phyloP scores from a whole-genome alignment of 30 jellyfish, hydroid and myxozoan species.

The Turritopsis dohrnii region DNA sequence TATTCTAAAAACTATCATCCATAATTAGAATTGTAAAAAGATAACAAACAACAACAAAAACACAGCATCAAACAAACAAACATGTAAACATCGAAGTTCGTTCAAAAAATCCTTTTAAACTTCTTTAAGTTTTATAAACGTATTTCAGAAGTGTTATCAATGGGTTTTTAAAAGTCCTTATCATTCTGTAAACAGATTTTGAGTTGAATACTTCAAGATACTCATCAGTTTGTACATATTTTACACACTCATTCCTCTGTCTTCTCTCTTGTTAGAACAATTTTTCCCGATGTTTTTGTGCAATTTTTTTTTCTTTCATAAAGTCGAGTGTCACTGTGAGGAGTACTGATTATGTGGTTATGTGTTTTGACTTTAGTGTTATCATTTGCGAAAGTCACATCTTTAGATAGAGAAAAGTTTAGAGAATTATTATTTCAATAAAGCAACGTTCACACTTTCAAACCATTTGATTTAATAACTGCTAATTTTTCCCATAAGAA shows the following conservation, averaged over 20 bases:
- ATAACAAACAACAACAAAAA: neutral
- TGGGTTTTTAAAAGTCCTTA: neutral
- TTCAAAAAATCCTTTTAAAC: neutral
- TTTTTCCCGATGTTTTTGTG: neutral
- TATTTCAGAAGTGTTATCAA: neutral
- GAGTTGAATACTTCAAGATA: neutral
- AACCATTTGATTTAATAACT: too few species aligned
- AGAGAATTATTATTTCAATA: neutral
- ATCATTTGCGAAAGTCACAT: neutral
- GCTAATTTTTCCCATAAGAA: too few species aligned
- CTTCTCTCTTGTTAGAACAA: too few species aligned
- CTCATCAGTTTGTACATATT: neutral
- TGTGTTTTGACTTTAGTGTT: neutral
- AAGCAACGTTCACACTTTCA: too few species aligned
- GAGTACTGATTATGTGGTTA: neutral
- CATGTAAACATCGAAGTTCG: neutral
- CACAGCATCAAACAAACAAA: neutral
- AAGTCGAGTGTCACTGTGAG: neutral
- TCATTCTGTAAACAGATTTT: neutral
- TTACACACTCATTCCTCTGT: too few species aligned
- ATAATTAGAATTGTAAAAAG: too few species aligned
- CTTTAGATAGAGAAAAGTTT: neutral
- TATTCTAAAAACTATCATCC: too few species aligned
- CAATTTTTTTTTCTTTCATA: neutral
- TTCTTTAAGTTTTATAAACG: neutral